Conservation (phyloP, 2,888 invertebrate genomes). For the Polyommatus icarus region DNA sequence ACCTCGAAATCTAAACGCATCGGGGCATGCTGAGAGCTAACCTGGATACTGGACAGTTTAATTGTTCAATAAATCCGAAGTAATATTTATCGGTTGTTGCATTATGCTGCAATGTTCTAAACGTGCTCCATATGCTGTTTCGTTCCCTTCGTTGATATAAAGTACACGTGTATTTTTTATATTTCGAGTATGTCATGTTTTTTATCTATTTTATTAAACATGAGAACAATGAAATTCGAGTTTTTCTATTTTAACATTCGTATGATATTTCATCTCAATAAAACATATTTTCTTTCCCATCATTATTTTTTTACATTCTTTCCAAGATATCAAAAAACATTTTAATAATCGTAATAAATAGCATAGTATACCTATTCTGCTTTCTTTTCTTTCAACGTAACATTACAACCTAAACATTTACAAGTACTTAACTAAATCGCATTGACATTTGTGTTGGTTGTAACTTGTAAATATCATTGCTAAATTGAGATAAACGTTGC, state of each 20-base stretch:
- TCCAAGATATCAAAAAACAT: neutral
- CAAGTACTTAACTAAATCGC: conserved; percentile 36
- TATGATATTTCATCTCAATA: conserved; percentile 12
- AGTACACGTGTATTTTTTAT: conserved; percentile 20
- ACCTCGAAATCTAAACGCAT: conserved; percentile 52
- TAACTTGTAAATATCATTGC: conserved; percentile 41
- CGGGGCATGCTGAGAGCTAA: conserved; percentile 60
- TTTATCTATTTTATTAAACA: conserved; percentile 27
- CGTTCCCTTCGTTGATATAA: conserved; percentile 16
- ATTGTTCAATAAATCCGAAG: conserved; percentile 58
- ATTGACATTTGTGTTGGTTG: conserved; percentile 41
- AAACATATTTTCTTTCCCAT: conserved; percentile 2
- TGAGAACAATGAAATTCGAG: neutral
- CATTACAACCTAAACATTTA: neutral
- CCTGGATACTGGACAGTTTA: conserved; percentile 56
- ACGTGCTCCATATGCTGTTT: conserved; percentile 28
- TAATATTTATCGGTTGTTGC: conserved; percentile 52
- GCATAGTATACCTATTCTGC: neutral
- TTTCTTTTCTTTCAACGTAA: neutral
- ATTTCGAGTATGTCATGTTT: conserved; percentile 24
- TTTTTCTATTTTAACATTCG: neutral
- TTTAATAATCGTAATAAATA: neutral
- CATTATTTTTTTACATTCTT: neutral
- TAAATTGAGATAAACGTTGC: conserved; percentile 41
- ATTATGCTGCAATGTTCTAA: conserved; percentile 45